Conservation (phyloP, 2,113 vertebrate genomes). For the Lepisosteus oculatus region DNA sequence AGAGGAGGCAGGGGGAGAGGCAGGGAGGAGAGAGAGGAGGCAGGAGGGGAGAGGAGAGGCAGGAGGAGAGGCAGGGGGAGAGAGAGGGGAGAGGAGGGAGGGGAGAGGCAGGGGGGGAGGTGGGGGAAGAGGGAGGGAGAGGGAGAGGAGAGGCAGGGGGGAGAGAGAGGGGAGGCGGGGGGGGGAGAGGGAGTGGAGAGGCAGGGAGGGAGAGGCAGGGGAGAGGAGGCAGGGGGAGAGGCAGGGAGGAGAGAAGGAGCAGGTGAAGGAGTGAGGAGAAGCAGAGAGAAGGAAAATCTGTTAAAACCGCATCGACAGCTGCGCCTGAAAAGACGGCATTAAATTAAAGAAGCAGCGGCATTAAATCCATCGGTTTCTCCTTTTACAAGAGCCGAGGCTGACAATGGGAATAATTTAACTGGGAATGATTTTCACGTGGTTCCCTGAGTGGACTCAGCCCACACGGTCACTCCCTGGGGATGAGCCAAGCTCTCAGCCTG, state of each 20-base stretch:
- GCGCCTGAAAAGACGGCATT: too few species aligned
- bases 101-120: not conserved
- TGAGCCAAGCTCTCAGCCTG: too few species aligned
- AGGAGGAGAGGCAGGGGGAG: conserved; percentile 2
- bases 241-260: not conserved
- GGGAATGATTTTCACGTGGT: too few species aligned
- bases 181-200: not conserved
- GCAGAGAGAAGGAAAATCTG: too few species aligned
- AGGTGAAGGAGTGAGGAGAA: conserved; percentile 14
- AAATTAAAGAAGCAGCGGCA: too few species aligned
- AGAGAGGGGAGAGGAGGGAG: conserved; percentile 11
- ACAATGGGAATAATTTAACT: too few species aligned
- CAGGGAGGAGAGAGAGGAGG: conserved; percentile 10
- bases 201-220: not conserved
- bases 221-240: conserved; percentile 9
- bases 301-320: too few species aligned
- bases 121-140: too few species aligned
- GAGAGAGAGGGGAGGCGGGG: not conserved
- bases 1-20: not conserved
- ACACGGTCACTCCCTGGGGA: too few species aligned
- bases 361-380: too few species aligned
- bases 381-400: too few species aligned
- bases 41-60: conserved; percentile 16
- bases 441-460: too few species aligned
- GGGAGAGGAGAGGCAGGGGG: not conserved